Evolutionary conservation across 2,113 vertebrate genomes (phyloP).

Genomic region (Etia nguti): DNA sequence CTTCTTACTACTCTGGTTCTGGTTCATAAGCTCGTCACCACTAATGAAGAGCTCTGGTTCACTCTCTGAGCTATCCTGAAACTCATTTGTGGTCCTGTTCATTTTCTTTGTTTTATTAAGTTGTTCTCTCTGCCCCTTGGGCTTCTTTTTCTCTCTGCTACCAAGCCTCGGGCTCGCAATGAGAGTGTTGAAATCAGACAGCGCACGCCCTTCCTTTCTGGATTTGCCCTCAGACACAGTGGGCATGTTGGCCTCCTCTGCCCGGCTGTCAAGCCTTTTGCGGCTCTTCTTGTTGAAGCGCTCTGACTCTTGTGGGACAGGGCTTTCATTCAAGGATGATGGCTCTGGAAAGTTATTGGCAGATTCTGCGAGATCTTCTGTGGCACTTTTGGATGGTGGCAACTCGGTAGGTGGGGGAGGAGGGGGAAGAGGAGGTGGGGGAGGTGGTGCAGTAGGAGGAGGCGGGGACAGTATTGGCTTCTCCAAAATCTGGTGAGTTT

Average conservation of each 20-base stretch:
- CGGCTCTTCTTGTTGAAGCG: slow-evolving; percentile 91
- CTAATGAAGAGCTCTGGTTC: slow-evolving; percentile 97
- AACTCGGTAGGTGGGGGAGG: slow-evolving; percentile 80
- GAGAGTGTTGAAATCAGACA: slow-evolving; percentile 93
- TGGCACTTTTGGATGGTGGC: slow-evolving; percentile 79
- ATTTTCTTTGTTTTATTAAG: slow-evolving; percentile 91
- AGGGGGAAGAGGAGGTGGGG: slow-evolving; percentile 74
- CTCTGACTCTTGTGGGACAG: slow-evolving; percentile 85
- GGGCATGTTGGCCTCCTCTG: slow-evolving; percentile 86
- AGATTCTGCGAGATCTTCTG: slow-evolving; percentile 85
- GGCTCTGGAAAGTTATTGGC: slow-evolving; percentile 90
- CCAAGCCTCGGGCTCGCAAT: slow-evolving; percentile 91
- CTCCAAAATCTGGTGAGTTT: slow-evolving; percentile 85
- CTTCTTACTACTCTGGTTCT: slow-evolving; percentile 95
- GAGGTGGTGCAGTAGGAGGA: slow-evolving; percentile 65
- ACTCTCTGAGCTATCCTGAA: slow-evolving; percentile 98
- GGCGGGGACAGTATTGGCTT: slow-evolving; percentile 80
- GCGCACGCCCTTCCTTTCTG: slow-evolving; percentile 87
- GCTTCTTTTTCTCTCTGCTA: slow-evolving; percentile 95
- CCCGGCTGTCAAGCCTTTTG: slow-evolving; percentile 89
- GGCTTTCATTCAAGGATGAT: slow-evolving; percentile 89
- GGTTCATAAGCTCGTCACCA: slow-evolving; percentile 97
- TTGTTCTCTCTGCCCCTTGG: slow-evolving; percentile 91
- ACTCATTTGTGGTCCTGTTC: slow-evolving; percentile 89
- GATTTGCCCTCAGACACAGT: slow-evolving; percentile 87